A percentile compares a stretch with the other conserved stretches of the same genome.
Evolutionary conservation across 2,888 invertebrate genomes (phyloP).

Genomic region (Lamellibrachia columna): DNA sequence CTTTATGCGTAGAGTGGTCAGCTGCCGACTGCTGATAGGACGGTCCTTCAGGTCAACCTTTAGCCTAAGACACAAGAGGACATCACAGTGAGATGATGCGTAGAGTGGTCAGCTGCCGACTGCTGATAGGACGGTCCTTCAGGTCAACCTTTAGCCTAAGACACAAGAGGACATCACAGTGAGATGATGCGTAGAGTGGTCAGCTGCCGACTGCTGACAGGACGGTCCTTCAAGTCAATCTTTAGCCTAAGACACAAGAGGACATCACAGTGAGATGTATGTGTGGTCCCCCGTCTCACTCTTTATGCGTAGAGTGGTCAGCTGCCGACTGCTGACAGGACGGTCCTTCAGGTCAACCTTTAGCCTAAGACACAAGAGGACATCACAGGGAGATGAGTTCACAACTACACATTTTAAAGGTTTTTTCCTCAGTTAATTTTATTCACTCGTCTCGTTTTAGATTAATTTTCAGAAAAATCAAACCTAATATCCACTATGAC

Average conservation of each 20-base stretch:
- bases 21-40: conserved; percentile 51
- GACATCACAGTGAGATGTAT: conserved; percentile 40
- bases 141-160: too few species aligned
- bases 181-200: conserved; percentile 62
- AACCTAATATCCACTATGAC: too few species aligned
- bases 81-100: conserved; percentile 41
- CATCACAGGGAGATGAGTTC: conserved; percentile 41
- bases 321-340: conserved; percentile 51
- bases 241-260: conserved; percentile 34
- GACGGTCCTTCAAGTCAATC: conserved; percentile 36
- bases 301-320: conserved; percentile 61
- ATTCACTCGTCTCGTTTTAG: too few species aligned
- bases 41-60: conserved; percentile 36
- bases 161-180: too few species aligned
- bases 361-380: conserved; percentile 31
- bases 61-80: conserved; percentile 31
- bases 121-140: too few species aligned
- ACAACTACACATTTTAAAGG: too few species aligned
- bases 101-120: too few species aligned
- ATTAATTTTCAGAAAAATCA: too few species aligned
- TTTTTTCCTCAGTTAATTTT: too few species aligned
- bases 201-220: conserved; percentile 52
- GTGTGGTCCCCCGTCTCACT: too few species aligned
- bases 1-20: conserved; percentile 60
- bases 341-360: conserved; percentile 36